Base-by-base conservation (phyloP, 2,888 invertebrate species). In the Parasteatoda lunata region DNA sequence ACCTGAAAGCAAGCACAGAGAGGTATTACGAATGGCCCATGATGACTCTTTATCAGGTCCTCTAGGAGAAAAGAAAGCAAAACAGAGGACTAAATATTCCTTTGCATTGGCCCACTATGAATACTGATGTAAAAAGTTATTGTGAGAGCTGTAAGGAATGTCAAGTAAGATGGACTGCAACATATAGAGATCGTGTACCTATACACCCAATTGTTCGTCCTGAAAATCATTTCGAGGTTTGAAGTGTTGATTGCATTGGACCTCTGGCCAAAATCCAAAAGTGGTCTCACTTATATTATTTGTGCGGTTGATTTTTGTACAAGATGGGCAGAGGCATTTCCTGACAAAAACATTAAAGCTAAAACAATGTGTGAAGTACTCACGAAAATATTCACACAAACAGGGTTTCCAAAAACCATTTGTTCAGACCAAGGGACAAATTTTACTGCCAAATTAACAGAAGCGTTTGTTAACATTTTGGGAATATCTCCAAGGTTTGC, bases 401-500 rank as follows among this genome's bases (percentile, higher is more conserved):
- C 54, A 9, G 54, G 54, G 11, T 54, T 54, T 11, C 54, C 54
- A 7, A 54, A 54, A 11, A 54, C 11, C 8, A 54, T 9, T 9
- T 54, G 54, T 54, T 54, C 54, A 9, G 54, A 54, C 11, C 3
- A 54, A 54, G 54, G 54, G 11, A 54, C 54, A 54, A 76, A 76
- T 47, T 76, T 76, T 65, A 76, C 65, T 6, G 4, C 76, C 15
- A 54, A 4, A 30, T 45, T 75, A 48, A 76, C 66, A 30, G 9
- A n/a, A n/a, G n/a, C n/a, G n/a, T n/a, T n/a, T n/a, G n/a, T n/a
- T n/a, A n/a, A n/a, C n/a, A n/a, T n/a, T 11, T 54, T 73, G 15
- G 30, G 73, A 15, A 45, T 59, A n/a, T n/a, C 73, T 7, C 54
- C 52, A n/a, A 52, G 73, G 7, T 73, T 73, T 47, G 52, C 70